Evolutionary conservation across 2,797 vertebrate genomes (phyloP).

Genomic region (Orientallactaga sibirica): DNA sequence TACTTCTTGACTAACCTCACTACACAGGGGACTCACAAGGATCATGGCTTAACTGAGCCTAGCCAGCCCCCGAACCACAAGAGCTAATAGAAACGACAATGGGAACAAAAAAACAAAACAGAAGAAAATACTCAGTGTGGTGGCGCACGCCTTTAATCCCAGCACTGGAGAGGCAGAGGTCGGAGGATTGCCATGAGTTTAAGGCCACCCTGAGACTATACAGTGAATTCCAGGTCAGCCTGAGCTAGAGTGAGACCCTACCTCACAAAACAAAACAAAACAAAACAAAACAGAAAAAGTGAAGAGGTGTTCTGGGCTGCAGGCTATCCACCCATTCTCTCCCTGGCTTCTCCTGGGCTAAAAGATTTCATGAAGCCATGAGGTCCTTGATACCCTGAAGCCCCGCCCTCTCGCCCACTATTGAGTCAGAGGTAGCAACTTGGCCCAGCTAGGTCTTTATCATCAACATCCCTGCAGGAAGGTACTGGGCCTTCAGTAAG

Average conservation of each 20-base stretch:
- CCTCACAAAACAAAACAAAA: too few species aligned
- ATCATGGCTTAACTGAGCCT: not conserved
- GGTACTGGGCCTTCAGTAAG: not conserved
- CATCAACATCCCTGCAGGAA: conserved; percentile 35
- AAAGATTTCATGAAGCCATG: not conserved
- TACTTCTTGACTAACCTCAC: not conserved
- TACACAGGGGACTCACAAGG: not conserved
- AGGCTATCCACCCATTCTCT: not conserved
- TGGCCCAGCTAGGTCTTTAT: not conserved
- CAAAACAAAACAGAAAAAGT: not conserved
- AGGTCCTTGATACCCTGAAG: conserved; percentile 47
- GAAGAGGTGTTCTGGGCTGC: not conserved
- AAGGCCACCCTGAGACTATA: too few species aligned
- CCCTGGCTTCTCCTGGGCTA: not conserved
- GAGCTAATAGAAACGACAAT: not conserved
- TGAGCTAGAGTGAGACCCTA: too few species aligned
- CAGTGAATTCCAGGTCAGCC: too few species aligned
- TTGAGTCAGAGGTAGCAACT: conserved; percentile 29
- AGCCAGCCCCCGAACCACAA: not conserved
- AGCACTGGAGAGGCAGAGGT: too few species aligned
- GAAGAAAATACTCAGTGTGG: too few species aligned
- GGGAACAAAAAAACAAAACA: not conserved
- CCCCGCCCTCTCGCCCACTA: conserved; percentile 37
- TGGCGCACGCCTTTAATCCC: too few species aligned
- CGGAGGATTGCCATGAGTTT: too few species aligned